Evolutionary conservation across 2,888 invertebrate species (phyloP).

Genomic region (Eurois occulta): DNA sequence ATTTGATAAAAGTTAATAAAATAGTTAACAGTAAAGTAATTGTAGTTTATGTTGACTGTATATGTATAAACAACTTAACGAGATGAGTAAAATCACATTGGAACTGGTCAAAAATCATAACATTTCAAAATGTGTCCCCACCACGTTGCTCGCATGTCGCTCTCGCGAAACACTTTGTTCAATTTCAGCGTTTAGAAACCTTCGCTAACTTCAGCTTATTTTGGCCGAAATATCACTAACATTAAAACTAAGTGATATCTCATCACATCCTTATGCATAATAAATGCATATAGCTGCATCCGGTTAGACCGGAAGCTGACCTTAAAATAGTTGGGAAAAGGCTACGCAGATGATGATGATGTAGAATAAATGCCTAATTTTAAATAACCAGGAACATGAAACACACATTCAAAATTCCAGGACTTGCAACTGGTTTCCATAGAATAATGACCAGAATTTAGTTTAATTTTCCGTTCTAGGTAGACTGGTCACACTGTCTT

Average conservation of each 20-base stretch:
- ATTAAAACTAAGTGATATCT: background rate
- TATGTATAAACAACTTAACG: background rate
- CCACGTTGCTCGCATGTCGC: background rate
- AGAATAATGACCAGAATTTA: constrained; percentile 1
- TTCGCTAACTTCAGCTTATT: background rate
- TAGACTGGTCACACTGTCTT: background rate
- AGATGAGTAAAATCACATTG: background rate
- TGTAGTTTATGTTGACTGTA: background rate
- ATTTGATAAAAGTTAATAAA: background rate
- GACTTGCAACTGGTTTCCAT: background rate
- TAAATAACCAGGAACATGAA: background rate
- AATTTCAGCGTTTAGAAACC: background rate
- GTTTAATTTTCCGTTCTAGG: background rate
- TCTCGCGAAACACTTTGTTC: background rate
- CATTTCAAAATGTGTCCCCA: background rate
- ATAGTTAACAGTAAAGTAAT: too few relatives aligned
- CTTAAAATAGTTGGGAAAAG: too few relatives aligned
- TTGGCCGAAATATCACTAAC: background rate
- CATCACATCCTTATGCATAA: background rate
- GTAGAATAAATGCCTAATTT: background rate
- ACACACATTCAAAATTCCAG: background rate
- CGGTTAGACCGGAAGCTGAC: too few relatives aligned
- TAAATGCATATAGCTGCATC: background rate
- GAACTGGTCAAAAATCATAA: background rate
- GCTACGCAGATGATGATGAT: too few relatives aligned